Evolutionary conservation across 2,797 vertebrate species (phyloP), one percentile per base, ranked within the genome.

Genomic region (Tangara arthus): DNA sequence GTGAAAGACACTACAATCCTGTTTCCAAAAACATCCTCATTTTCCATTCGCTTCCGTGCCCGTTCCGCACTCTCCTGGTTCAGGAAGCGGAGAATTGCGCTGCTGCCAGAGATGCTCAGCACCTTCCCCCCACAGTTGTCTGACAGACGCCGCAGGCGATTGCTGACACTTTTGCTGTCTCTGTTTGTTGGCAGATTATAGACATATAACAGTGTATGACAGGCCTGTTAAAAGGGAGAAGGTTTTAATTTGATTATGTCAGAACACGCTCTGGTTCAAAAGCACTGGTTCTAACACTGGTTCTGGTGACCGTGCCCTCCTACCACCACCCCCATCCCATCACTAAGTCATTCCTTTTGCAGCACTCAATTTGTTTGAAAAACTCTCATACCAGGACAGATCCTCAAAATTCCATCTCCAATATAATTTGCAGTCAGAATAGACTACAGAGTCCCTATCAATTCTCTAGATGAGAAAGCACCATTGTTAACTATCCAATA

Each of bases 101-200:
- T 98, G 98, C 99, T 98, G 56, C 98, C 98, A 9, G 98, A 98
- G 92, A 99, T 97, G 61, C 98, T 99, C 97, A 99, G 96, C 94
- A 99, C 99, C 96, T 99, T 99, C 85, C 99, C 99, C 4, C 99
- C 99, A 65, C 99, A 99, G 98, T 99, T 99, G 97, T 99, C 99
- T 37, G 99, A 99, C 95, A 99, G 98, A 91, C 99, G 99, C 72
- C 99, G 98, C 60, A 99, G 99, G 94, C 99, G 98, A 91, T 99
- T 98, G 96, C 98, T 98, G 97, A 99, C 97, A 84, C 98, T 99
- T 98, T 99, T 99, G 96, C 98, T 97, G 90, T 99, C 99, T 96
- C 98, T 98, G 98, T 99, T 99, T 91, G 98, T 97, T 96, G 99
- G 99, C 89, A 99, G 98, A 97, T 99, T 99, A 98, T 99, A 99